Percentiles rank a stretch among this genome's conserved stretches.
These are phyloP conservation scores for Gryllus bimaculatus DNA, from an alignment of 1,140 invertebrate species.

Conservation along the genomic window DNA sequence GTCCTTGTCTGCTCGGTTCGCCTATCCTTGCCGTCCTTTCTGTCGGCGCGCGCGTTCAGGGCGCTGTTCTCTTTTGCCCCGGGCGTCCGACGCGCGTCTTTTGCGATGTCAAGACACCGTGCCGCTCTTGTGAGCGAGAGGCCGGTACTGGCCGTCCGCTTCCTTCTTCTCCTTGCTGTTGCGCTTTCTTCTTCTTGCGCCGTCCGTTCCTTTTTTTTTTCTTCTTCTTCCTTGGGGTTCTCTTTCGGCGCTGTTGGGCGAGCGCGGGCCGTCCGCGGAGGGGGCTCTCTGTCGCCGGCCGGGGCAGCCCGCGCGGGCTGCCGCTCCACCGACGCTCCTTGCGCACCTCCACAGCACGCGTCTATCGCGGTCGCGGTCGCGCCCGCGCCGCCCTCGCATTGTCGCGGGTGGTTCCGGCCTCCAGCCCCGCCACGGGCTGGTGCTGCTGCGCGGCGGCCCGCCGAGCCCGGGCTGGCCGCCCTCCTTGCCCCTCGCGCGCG, in stretches of 20 bases:
- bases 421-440: background rate
- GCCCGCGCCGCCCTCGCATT: slow-evolving; percentile 9
- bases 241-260: too few relatives aligned
- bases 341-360: slow-evolving; percentile 15
- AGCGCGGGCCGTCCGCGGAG: too few relatives aligned
- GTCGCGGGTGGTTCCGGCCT: background rate
- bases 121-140: background rate
- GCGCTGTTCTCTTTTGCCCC: background rate
- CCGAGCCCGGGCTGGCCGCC: too few relatives aligned
- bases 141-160: background rate
- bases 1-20: too few relatives aligned
- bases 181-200: slow-evolving; percentile 12
- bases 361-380: background rate
- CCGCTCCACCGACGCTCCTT: slow-evolving; percentile 17
- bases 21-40: too few relatives aligned
- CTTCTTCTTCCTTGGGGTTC: slow-evolving; percentile 12
- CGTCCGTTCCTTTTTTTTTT: slow-evolving; percentile 9
- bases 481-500: background rate
- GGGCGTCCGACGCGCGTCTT: background rate
- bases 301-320: too few relatives aligned
- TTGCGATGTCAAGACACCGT: background rate
- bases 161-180: slow-evolving; percentile 8
- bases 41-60: too few relatives aligned
- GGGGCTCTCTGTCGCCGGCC: background rate
- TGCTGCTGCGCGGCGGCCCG: background rate